These are phyloP conservation scores for Xylophagus ater DNA, from an alignment of 2,888 invertebrate genomes.

Conservation along the genomic window DNA sequence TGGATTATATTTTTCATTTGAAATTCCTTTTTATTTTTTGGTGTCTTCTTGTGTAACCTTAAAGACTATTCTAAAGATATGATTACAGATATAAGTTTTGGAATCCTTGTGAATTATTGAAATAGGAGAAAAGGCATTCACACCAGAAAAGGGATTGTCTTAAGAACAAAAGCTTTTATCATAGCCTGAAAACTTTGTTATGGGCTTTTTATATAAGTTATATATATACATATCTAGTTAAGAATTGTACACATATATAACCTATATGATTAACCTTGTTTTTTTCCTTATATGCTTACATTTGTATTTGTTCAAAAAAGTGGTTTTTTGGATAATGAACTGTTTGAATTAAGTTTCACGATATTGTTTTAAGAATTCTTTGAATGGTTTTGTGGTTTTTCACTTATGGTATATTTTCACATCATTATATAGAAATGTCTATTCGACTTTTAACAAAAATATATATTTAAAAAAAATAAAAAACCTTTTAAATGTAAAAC, in stretches of 20 bases:
- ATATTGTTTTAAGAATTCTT: conserved; percentile 10
- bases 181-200: conserved; percentile 11
- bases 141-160: conserved; percentile 11
- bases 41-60: too few relatives aligned
- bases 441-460: conserved; percentile 9
- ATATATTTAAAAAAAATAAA: too few relatives aligned
- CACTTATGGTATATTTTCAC: conserved; percentile 10
- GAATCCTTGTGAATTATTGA: conserved; percentile 7
- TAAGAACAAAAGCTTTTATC: conserved; percentile 13
- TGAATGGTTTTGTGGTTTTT: conserved; percentile 11
- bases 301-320: conserved; percentile 6
- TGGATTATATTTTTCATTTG: background rate
- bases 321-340: conserved; percentile 10
- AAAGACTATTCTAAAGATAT: too few relatives aligned
- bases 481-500: conserved; percentile 7
- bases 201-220: too few relatives aligned
- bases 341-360: conserved; percentile 12
- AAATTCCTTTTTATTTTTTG: conserved; percentile 5
- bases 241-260: background rate
- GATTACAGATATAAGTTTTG: conserved; percentile 3
- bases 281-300: too few relatives aligned
- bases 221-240: too few relatives aligned
- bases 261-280: too few relatives aligned
- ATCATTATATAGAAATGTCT: too few relatives aligned
- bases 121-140: conserved; percentile 8